These are phyloP conservation scores for Onychomys leucogaster DNA, from an alignment of 2,797 vertebrate genomes.

Conservation along the genomic window DNA sequence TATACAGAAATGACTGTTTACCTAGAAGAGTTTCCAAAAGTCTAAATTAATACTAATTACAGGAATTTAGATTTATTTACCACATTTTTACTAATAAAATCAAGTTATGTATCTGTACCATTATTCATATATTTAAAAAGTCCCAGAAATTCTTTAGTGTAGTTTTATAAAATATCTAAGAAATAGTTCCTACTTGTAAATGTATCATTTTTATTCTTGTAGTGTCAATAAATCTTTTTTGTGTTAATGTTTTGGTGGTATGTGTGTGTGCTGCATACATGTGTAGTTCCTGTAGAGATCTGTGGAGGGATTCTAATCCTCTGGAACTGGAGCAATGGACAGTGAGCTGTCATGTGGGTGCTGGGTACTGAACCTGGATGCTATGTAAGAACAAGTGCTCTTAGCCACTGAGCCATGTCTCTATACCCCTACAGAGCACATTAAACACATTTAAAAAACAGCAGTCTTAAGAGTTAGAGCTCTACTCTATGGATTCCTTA, in stretches of 20 bases:
- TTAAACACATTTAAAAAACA: background rate
- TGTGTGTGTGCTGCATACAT: background rate
- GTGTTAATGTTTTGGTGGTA: background rate
- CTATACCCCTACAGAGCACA: background rate
- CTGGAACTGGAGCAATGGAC: background rate
- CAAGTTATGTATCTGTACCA: background rate
- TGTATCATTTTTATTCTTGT: background rate
- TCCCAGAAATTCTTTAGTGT: background rate
- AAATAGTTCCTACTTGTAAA: background rate
- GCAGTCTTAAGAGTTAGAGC: background rate
- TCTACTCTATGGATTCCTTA: background rate
- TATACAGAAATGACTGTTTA: conserved; percentile 62
- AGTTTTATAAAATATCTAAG: conserved; percentile 45
- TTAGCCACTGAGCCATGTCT: background rate
- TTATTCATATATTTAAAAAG: background rate
- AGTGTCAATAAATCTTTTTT: background rate
- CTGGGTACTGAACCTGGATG: background rate
- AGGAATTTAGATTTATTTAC: conserved; percentile 54
- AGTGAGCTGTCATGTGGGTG: background rate
- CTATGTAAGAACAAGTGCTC: background rate
- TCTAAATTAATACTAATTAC: conserved; percentile 34
- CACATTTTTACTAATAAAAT: background rate
- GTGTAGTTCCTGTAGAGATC: background rate
- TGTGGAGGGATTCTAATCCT: background rate
- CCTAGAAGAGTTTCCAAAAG: conserved; percentile 46